Percentiles rank a stretch among this genome's conserved stretches.
phyloP scores from a whole-genome alignment of 2,888 invertebrate species.

The Erebia aethiops region DNA sequence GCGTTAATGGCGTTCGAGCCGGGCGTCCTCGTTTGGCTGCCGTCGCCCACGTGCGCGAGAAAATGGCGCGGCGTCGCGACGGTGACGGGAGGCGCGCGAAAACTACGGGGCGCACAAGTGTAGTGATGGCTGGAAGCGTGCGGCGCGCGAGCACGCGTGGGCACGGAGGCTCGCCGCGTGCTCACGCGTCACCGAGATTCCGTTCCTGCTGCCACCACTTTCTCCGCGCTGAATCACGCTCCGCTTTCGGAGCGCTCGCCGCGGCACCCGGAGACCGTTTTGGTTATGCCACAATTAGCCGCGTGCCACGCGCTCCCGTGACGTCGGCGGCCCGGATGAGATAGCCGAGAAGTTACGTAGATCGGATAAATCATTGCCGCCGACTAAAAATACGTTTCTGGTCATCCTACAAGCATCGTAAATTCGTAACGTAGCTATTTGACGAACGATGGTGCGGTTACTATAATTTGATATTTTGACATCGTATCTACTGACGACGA shows the following conservation, averaged over 20 bases:
- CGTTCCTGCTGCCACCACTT: constrained; percentile 51
- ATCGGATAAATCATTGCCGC: constrained; percentile 66
- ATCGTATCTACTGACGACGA: constrained; percentile 45
- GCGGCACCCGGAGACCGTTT: constrained; percentile 68
- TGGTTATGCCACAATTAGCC: constrained; percentile 79
- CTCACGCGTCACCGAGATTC: constrained; percentile 51
- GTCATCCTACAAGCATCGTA: constrained; percentile 65
- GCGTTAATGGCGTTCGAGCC: constrained; percentile 76
- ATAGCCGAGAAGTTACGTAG: constrained; percentile 72
- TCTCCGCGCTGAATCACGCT: constrained; percentile 69
- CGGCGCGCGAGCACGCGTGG: constrained; percentile 58
- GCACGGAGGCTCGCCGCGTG: constrained; percentile 71
- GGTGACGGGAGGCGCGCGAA: constrained; percentile 78
- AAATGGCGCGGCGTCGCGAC: constrained; percentile 81
- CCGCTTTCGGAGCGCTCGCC: constrained; percentile 64
- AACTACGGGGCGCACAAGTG: constrained; percentile 75
- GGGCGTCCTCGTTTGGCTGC: constrained; percentile 69
- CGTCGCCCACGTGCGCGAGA: constrained; percentile 81
- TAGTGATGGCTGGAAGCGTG: constrained; percentile 64
- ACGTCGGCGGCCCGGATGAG: constrained; percentile 66
- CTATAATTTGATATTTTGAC: constrained; percentile 48
- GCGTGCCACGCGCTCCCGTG: constrained; percentile 72
- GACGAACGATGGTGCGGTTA: constrained; percentile 33
- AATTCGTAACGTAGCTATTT: constrained; percentile 38
- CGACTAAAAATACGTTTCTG: constrained; percentile 66